Base-by-base conservation (phyloP, 2,797 vertebrate genomes). In the Melanotaenia pygmaea region DNA sequence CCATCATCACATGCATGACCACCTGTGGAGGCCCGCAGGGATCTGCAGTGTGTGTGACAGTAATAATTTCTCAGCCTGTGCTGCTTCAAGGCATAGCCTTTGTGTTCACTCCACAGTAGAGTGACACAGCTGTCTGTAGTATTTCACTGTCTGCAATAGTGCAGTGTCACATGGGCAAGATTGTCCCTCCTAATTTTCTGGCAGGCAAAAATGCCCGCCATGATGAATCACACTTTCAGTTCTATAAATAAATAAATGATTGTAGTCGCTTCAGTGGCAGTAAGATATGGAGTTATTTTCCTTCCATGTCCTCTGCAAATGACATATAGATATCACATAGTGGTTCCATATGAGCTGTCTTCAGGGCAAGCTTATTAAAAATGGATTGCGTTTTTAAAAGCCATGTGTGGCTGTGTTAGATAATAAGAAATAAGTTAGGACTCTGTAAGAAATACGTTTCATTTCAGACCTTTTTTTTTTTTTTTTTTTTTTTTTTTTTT, bases 91-190 rank as follows among this genome's bases (percentile, higher is more conserved):
- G 68, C 77, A 56, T 4, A 38, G 76, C 71, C 83, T 86, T 79
- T 84, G 80, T 92, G 84, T 86, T 84, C 54, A 51, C 72, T 53
- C 63, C 77, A 64, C 70, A 22, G 60, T 72, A 74, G 84, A 87
- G 76, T 72, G 89, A 89, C 87, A 89, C 85, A 88, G 89, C 88
- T 88, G 89, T 90, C 89, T 86, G 50, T 59, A 72, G 82, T 89
- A 86, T 90, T 89, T 91, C 81, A 82, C 84, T 77, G 79, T 86
- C 80, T 84, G 67, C 70, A 90, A 89, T 86, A 86, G 86, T 83
- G 86, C 69, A 18, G n/a, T 79, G 51, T 90, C 87, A 88, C 81
- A 77, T 65, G 69, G 81, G 70, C 86, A 79, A 90, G 70, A 86
- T 86, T 90, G 85, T 84, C 81, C 74, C 70, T 82, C 78, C 78